Percentiles rank a stretch among this genome's conserved stretches.
Evolutionary conservation across 2,113 vertebrate genomes (phyloP).

Genomic region (Orthonyx spaldingii): DNA sequence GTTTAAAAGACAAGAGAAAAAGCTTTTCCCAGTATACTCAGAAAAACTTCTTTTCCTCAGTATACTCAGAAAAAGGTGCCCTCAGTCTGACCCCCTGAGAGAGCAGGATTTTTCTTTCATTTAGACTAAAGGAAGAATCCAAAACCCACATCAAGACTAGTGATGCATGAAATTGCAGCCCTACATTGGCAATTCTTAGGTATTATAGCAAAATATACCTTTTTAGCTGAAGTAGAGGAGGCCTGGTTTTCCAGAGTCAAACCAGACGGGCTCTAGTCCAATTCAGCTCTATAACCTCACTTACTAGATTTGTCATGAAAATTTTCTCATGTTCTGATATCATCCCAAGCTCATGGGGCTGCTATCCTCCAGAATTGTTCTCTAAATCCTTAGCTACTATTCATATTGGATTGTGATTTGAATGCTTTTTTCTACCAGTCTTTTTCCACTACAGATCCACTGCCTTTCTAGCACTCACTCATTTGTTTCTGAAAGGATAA

Average conservation of each 20-base stretch:
- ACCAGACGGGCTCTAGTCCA: not conserved
- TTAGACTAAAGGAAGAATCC: not conserved
- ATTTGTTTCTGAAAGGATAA: not conserved
- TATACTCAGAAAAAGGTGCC: not conserved
- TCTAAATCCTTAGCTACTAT: not conserved
- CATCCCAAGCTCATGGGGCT: not conserved
- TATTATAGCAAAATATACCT: not conserved
- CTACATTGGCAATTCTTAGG: not conserved
- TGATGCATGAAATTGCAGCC: not conserved
- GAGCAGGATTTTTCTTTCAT: not conserved
- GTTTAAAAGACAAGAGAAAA: not conserved
- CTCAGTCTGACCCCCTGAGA: not conserved
- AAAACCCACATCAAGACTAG: not conserved
- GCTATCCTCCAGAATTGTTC: not conserved
- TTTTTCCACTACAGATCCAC: not conserved
- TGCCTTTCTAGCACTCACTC: not conserved
- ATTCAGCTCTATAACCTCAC: not conserved
- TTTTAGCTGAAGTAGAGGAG: not conserved
- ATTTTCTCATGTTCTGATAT: not conserved
- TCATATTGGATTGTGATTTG: not conserved
- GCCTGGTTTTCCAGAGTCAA: not conserved
- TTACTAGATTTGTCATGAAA: not conserved
- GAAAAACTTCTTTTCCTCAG: not conserved
- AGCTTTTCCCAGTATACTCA: not conserved
- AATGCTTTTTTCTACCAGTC: not conserved